phyloP scores from a whole-genome alignment of 2,888 invertebrate genomes.

The Eupelmus urozonus region DNA sequence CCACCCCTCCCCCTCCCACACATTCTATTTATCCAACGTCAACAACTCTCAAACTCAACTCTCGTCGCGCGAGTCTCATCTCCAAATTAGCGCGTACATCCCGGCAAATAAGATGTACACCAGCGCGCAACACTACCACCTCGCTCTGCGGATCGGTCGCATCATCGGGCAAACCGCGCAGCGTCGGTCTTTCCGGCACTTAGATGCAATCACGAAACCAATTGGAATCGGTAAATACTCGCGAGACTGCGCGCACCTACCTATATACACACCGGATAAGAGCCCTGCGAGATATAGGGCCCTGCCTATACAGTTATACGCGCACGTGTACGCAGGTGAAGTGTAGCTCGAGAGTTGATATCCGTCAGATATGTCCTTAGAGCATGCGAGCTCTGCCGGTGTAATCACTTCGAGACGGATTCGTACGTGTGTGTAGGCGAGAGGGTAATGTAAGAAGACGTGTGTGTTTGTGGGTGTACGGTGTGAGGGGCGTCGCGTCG shows the following conservation, averaged over 20 bases:
- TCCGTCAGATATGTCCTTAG: constrained; percentile 74
- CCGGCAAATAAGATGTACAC: constrained; percentile 40
- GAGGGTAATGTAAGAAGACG: no score
- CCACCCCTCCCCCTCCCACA: no score
- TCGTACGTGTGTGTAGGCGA: no score
- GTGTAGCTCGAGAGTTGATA: constrained; percentile 68
- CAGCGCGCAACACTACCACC: not conserved
- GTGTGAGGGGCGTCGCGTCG: no score
- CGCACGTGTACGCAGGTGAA: not conserved
- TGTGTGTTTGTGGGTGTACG: no score
- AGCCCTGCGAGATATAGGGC: constrained; percentile 10
- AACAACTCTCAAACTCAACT: no score
- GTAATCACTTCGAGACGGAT: constrained; percentile 66
- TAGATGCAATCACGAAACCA: constrained; percentile 74
- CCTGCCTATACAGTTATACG: not conserved
- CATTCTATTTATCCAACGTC: no score
- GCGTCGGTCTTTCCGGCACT: constrained; percentile 66
- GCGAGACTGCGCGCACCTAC: constrained; percentile 48
- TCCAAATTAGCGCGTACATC: constrained; percentile 33
- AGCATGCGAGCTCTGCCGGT: constrained; percentile 76
- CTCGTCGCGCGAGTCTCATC: no score
- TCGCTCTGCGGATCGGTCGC: constrained; percentile 23
- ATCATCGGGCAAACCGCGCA: constrained; percentile 45
- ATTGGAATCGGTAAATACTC: constrained; percentile 75
- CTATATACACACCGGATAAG: not conserved